These are phyloP conservation scores for Ceraclea dissimilis DNA, from an alignment of 2,888 invertebrate species.

Conservation along the genomic window DNA sequence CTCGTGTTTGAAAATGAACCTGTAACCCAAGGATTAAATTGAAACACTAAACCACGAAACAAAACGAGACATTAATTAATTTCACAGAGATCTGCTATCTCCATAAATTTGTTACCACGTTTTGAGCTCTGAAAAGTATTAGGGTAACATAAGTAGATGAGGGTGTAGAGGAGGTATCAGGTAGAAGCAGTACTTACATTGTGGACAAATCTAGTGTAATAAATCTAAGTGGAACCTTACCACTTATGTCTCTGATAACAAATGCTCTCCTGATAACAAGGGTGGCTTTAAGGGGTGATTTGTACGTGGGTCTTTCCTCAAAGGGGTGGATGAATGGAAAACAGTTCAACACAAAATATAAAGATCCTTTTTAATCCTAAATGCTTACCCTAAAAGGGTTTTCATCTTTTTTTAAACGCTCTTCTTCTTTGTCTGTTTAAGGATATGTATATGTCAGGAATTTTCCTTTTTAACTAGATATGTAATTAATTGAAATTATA, in stretches of 20 bases:
- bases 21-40: neutral
- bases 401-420: too few relatives aligned
- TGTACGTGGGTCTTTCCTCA: slow-evolving; percentile 7
- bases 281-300: slow-evolving; percentile 8
- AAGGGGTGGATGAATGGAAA: slow-evolving; percentile 2
- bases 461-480: too few relatives aligned
- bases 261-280: slow-evolving; percentile 16
- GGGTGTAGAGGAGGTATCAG: neutral
- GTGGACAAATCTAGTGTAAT: slow-evolving; percentile 21
- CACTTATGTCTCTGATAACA: slow-evolving; percentile 25
- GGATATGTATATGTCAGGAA: too few relatives aligned
- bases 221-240: slow-evolving; percentile 25
- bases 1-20: neutral
- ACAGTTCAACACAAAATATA: neutral
- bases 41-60: neutral
- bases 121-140: neutral
- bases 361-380: neutral
- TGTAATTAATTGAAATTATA: too few relatives aligned
- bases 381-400: too few relatives aligned
- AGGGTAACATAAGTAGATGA: neutral
- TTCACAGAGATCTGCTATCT: neutral
- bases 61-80: neutral
- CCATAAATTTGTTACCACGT: neutral
- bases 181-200: neutral
- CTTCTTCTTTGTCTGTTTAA: too few relatives aligned